Percentiles rank a stretch among this genome's conserved stretches.
These are phyloP conservation scores for Ischnus inquisitorius DNA, from an alignment of 2,888 invertebrate species.

Conservation along the genomic window DNA sequence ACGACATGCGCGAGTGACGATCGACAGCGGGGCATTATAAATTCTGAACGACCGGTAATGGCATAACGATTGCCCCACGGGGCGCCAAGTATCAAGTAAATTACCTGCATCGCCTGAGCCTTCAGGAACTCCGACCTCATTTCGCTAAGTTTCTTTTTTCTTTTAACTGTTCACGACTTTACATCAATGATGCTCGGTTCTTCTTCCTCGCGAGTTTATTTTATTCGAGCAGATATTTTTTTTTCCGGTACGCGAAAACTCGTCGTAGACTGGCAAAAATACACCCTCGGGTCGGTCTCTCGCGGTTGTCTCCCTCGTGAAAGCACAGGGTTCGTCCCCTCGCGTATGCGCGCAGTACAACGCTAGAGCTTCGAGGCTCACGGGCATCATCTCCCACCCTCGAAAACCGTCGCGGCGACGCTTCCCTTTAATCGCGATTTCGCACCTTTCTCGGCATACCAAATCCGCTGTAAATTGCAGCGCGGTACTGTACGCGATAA, in stretches of 20 bases:
- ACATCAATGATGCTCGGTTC: not conserved
- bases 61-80: constrained; percentile 65
- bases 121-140: constrained; percentile 68
- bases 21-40: constrained; percentile 57
- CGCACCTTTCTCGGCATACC: constrained; percentile 34
- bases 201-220: constrained; percentile 12
- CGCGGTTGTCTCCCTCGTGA: constrained; percentile 30
- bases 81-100: constrained; percentile 79
- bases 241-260: not conserved
- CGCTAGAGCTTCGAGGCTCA: constrained; percentile 7
- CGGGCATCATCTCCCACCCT: constrained; percentile 36
- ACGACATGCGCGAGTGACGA: constrained; percentile 35
- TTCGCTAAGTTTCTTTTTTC: not conserved
- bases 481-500: constrained; percentile 25
- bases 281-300: constrained; percentile 21
- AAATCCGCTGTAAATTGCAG: constrained; percentile 37
- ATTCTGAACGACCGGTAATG: constrained; percentile 44
- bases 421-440: constrained; percentile 62
- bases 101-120: constrained; percentile 82
- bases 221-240: not conserved
- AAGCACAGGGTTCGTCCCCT: constrained; percentile 48
- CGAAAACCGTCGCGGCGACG: constrained; percentile 42
- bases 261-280: not conserved
- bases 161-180: not conserved
- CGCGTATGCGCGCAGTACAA: constrained; percentile 16